Base-by-base conservation (phyloP, 2,888 invertebrate species). In the Lithophane leautieri region DNA sequence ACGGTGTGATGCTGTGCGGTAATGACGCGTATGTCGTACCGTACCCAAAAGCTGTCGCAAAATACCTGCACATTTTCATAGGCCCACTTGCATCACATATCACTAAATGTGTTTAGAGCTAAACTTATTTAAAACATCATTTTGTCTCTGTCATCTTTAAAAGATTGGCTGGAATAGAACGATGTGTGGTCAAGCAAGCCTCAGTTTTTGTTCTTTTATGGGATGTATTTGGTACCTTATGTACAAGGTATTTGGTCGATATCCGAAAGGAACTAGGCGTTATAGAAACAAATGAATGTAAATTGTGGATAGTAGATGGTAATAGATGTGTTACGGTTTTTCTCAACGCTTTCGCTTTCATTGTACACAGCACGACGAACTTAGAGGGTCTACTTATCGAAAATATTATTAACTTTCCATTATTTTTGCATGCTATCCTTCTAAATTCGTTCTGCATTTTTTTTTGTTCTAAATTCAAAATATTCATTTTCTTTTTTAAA, bases 271-370 rank as follows among this genome's bases (percentile, higher is more conserved):
- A 34, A 86, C 74, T 50, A 47, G 0, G 44, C 79, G 72, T 61
- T 68, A 73, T 73, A 75, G 71, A 70, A 82, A 84, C 75, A 34
- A 47, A 58, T 61, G 7, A 54, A 70, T 82, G 54, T 73, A 82
- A 70, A 75, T 70, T 67, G 72, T 86, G 78, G 61, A 28, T 77
- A 56, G 61, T 84, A 2, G 12, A 68, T 81, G 54, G 76, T 73
- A 67, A 54, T 75, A 69, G 67, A 66, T 61, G 19, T 69, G 74
- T 65, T 73, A 58, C 34, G 63, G 83, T 71, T 68, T 63, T 56
- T 12, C 1, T 47, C 11, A 34, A 42, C 28, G 86, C 80, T 86
- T 83, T 73, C 34, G 84, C 78, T 83, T 86, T 86, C 60, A 54
- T 42, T 70, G 69, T 85, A 44, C 2, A 63, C 28, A 25, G 70